A percentile compares a stretch with the other conserved stretches of the same genome.
Conservation (phyloP, 2,888 invertebrate species). For the Didymodactylos carnosus region DNA sequence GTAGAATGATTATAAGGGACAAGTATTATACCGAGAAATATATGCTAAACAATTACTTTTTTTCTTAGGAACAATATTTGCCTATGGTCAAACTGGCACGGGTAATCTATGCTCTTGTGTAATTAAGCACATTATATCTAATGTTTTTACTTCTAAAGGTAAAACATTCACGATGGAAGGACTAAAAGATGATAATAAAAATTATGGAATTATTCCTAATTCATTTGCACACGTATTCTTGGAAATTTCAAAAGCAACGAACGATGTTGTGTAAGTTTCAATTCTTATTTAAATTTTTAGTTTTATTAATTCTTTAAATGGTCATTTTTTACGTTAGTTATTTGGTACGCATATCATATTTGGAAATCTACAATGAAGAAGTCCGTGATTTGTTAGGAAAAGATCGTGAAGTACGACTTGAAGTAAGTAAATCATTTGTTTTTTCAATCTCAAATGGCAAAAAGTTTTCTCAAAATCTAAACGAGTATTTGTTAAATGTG, state of each 20-base stretch:
- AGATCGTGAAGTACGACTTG: conserved; percentile 60
- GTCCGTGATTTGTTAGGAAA: conserved; percentile 77
- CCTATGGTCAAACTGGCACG: conserved; percentile 56
- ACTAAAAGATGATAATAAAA: conserved; percentile 59
- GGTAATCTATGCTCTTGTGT: conserved; percentile 29
- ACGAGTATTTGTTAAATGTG: too few relatives aligned
- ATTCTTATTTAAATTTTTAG: neutral
- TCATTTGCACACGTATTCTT: conserved; percentile 97
- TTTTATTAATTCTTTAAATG: too few relatives aligned
- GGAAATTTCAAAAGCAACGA: conserved; percentile 76
- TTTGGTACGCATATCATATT: conserved; percentile 81
- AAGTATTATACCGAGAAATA: neutral
- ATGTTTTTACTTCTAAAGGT: conserved; percentile 29
- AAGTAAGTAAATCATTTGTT: conserved; percentile 33
- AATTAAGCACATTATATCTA: neutral
- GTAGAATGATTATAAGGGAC: conserved; percentile 38
- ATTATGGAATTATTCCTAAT: conserved; percentile 88
- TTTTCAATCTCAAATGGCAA: neutral
- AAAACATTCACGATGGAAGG: conserved; percentile 99
- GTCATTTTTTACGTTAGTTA: conserved; percentile 47
- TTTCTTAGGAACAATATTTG: conserved; percentile 41
- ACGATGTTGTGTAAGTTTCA: conserved; percentile 55
- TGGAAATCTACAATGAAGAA: conserved; percentile 98
- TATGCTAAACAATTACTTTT: neutral
- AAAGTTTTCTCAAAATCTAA: neutral